These are phyloP conservation scores for Malurus splendens DNA, from an alignment of 2,797 vertebrate genomes.

Conservation along the genomic window DNA sequence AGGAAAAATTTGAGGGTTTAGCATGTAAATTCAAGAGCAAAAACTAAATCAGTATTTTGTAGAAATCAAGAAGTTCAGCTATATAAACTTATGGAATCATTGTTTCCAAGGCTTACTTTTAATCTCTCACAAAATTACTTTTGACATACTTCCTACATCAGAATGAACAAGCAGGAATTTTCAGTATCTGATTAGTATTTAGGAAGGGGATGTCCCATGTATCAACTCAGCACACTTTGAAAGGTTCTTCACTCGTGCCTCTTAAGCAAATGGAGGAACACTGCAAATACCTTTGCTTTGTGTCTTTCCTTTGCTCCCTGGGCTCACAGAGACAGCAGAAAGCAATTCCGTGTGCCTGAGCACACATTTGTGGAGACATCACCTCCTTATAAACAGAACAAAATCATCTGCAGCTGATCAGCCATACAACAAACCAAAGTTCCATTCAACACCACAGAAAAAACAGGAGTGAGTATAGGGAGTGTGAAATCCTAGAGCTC, in stretches of 20 bases:
- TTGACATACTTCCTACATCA: not conserved
- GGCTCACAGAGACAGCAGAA: not conserved
- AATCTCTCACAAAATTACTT: not conserved
- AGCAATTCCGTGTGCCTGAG: not conserved
- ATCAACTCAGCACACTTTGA: not conserved
- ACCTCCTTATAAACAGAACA: not conserved
- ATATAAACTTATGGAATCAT: not conserved
- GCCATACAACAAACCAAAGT: not conserved
- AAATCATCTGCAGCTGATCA: not conserved
- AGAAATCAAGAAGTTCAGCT: constrained; percentile 10
- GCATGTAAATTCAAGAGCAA: constrained; percentile 32
- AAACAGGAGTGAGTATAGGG: not conserved
- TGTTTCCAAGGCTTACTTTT: not conserved
- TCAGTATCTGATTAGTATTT: not conserved
- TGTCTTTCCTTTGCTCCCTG: not conserved
- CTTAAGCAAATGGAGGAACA: not conserved
- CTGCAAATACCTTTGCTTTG: not conserved
- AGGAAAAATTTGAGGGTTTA: constrained; percentile 30
- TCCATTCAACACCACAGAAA: not conserved
- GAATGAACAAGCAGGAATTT: not conserved
- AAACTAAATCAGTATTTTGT: not conserved
- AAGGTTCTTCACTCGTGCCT: not conserved
- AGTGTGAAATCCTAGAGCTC: not conserved
- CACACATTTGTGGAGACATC: not conserved
- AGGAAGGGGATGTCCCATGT: not conserved